phyloP scores from a whole-genome alignment of 2,797 vertebrate species.

The Triplophysa bombifrons region DNA sequence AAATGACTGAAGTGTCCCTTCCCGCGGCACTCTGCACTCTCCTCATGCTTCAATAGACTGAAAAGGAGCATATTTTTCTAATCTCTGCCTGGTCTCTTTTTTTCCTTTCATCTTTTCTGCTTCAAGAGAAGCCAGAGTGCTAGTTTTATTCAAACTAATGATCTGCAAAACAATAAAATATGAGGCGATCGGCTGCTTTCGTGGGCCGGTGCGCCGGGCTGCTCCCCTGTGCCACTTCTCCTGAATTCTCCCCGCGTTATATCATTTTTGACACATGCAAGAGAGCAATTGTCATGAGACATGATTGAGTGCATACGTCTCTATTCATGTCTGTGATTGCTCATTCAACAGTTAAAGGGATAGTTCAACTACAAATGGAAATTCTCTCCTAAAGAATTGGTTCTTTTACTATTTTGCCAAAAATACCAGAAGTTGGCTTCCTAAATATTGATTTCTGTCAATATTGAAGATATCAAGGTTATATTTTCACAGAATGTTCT shows the following conservation, averaged over 20 bases:
- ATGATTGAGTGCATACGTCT: constrained; percentile 37
- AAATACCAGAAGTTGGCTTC: too few species aligned
- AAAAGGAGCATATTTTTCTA: constrained; percentile 42
- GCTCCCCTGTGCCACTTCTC: constrained; percentile 7
- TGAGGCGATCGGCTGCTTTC: constrained; percentile 22
- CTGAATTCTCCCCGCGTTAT: constrained; percentile 19
- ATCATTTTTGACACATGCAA: constrained; percentile 41
- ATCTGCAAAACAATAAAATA: constrained; percentile 43
- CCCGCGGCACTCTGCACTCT: background rate
- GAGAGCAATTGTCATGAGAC: constrained; percentile 23
- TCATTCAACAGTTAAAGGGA: background rate
- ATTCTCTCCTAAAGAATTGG: too few species aligned
- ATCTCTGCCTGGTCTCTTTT: constrained; percentile 18
- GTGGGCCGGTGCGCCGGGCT: background rate
- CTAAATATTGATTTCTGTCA: too few species aligned
- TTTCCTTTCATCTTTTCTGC: constrained; percentile 16
- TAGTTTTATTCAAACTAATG: constrained; percentile 32
- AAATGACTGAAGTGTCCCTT: constrained; percentile 33
- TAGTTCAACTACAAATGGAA: background rate
- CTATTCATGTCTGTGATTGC: constrained; percentile 6
- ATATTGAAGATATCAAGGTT: too few species aligned
- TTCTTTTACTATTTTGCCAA: too few species aligned
- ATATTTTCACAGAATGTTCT: too few species aligned
- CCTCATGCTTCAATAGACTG: constrained; percentile 43
- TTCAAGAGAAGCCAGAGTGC: constrained; percentile 19